Percentiles rank a stretch among this genome's conserved stretches.
Conservation (phyloP, 2,888 invertebrate species). For the Ectemnius lituratus region DNA sequence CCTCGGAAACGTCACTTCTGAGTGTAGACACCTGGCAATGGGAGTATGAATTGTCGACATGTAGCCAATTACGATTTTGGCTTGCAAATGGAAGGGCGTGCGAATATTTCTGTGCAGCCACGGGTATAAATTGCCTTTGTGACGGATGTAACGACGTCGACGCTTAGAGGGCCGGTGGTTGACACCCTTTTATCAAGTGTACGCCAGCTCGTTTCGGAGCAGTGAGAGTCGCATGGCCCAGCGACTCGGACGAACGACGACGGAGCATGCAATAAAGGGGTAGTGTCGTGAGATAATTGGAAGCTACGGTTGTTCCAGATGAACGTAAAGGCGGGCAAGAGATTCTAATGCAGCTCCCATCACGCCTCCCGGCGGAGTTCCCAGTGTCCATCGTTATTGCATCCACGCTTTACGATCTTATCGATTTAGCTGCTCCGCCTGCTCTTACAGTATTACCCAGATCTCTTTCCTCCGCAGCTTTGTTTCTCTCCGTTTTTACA, state of each 20-base stretch:
- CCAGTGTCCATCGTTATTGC: slow-evolving; percentile 54
- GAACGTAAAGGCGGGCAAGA: slow-evolving; percentile 61
- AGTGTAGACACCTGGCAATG: too few species aligned
- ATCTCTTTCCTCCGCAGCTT: too few species aligned
- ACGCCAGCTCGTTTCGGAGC: slow-evolving; percentile 57
- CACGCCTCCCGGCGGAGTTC: slow-evolving; percentile 43
- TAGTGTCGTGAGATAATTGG: slow-evolving; percentile 68
- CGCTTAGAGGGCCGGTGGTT: slow-evolving; percentile 22
- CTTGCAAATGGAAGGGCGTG: too few species aligned
- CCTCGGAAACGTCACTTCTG: too few species aligned
- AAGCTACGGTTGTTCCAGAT: slow-evolving; percentile 63
- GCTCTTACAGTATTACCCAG: too few species aligned
- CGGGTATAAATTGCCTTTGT: slow-evolving; percentile 24
- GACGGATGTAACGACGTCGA: slow-evolving; percentile 24
- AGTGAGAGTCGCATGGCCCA: slow-evolving; percentile 61
- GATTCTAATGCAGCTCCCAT: slow-evolving; percentile 59
- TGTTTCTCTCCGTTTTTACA: too few species aligned
- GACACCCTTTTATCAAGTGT: slow-evolving; percentile 52
- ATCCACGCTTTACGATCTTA: slow-evolving; percentile 47
- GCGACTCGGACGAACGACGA: slow-evolving; percentile 39
- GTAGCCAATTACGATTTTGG: too few species aligned
- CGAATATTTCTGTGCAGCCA: neutral
- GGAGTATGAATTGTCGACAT: too few species aligned
- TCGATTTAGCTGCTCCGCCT: neutral
- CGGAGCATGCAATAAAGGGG: slow-evolving; percentile 65